These are phyloP conservation scores for Syngnathus scovelli DNA, from an alignment of 2,113 vertebrate genomes.

Conservation along the genomic window DNA sequence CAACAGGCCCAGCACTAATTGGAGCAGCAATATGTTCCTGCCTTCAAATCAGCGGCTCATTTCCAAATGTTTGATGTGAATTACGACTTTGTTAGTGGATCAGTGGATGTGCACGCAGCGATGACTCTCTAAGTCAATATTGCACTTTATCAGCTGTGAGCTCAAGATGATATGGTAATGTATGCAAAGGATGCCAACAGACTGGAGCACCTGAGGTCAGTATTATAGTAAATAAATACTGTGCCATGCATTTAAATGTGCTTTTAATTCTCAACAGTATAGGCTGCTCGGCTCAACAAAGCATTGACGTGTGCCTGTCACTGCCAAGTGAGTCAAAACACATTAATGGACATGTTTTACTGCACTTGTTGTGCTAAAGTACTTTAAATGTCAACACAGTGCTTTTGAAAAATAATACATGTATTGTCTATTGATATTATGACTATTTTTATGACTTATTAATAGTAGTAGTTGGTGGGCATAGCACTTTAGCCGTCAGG, in stretches of 20 bases:
- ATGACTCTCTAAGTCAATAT: neutral
- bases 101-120: neutral
- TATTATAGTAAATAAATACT: constrained; percentile 1
- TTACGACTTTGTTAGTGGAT: constrained; percentile 27
- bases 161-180: neutral
- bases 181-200: neutral
- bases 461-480: neutral
- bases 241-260: neutral
- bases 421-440: neutral
- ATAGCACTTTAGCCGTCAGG: neutral
- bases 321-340: neutral
- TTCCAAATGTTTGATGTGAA: constrained; percentile 46
- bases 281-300: neutral
- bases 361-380: neutral
- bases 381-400: neutral
- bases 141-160: neutral
- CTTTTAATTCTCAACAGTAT: neutral
- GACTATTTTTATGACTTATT: too few species aligned
- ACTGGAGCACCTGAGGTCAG: neutral
- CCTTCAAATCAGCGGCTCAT: constrained; percentile 47
- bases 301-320: neutral
- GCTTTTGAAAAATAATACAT: neutral
- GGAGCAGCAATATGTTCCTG: constrained; percentile 50
- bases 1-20: constrained; percentile 64
- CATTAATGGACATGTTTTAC: neutral